phyloP scores from a whole-genome alignment of 1,140 invertebrate species.

The Rhagoletis pomonella region DNA sequence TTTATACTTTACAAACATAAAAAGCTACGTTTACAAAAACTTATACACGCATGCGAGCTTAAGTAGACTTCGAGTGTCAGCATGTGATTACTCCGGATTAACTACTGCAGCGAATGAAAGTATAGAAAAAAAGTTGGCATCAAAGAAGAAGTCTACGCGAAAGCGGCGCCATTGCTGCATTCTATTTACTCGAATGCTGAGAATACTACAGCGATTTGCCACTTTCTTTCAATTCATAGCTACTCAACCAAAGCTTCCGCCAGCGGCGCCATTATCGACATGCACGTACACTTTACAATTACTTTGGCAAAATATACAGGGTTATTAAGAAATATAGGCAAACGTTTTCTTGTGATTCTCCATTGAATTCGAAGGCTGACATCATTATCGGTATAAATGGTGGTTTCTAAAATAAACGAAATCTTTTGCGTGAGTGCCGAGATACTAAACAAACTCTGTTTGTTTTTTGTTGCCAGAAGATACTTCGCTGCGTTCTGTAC shows the following conservation, averaged over 20 bases:
- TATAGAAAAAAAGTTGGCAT: not conserved
- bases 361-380: too few relatives aligned
- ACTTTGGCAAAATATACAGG: not conserved
- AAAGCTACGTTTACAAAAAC: not conserved
- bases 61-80: not conserved
- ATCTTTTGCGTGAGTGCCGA: too few relatives aligned
- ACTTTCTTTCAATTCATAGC: not conserved
- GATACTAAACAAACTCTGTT: too few relatives aligned
- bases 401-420: too few relatives aligned
- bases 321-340: too few relatives aligned
- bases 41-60: not conserved
- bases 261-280: constrained; percentile 19
- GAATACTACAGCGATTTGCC: not conserved
- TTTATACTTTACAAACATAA: not conserved
- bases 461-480: too few relatives aligned
- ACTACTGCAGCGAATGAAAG: constrained; percentile 4
- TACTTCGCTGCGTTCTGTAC: too few relatives aligned
- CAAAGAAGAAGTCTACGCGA: too few relatives aligned
- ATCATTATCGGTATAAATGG: too few relatives aligned
- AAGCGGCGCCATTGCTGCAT: too few relatives aligned
- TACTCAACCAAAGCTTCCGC: not conserved
- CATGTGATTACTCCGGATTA: not conserved
- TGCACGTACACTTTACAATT: not conserved
- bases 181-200: not conserved
- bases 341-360: too few relatives aligned